Evolutionary conservation across 1,140 invertebrate species (phyloP), one percentile per base, ranked within the genome.

Genomic region (Drosophila trapezifrons): DNA sequence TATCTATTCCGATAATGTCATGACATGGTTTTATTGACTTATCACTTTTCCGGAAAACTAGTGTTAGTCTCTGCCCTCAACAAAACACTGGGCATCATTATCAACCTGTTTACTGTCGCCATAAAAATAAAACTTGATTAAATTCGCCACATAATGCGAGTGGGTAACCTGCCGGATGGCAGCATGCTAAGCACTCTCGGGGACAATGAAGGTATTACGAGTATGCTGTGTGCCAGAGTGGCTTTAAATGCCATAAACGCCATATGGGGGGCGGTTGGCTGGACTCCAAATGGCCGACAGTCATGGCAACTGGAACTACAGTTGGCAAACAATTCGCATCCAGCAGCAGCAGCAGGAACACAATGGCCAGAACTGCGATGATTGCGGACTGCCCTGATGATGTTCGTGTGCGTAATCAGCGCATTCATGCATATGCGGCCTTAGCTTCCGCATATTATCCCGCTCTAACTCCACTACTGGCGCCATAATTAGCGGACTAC

Each of bases 401-500:
- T 22, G 59, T 80, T 15, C 37, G 54, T 64, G 69, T 40, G 55
- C 72, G 76, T 70, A 81, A 78, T 85, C 69, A 78, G 65, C 46
- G 71, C 73, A 65, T 72, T 82, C 47, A 64, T 75, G 81, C 82
- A 51, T n/a, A n/a, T 64, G 57, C 1, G 13, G 54, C 17, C 17
- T 37, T 55, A 22, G 64, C 65, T 47, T 56, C 27, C 42, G 49
- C 43, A 70, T 71, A 32, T 49, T 71, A 71, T 70, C 43, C 78
- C 49, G 56, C 54, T 57, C 3, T 7, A 6, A 15, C 27, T 51
- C 27, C 8, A 8, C 32, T 59, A 56, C 76, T 85, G 66, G 73
- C 67, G 76, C 32, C 75, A 79, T 87, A 86, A 86, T 86, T 86
- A 86, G 66, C 82, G 71, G 35, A 40, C 38, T 37, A 43, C 27